These are phyloP conservation scores for Zapus hudsonius DNA, from an alignment of 2,113 vertebrate genomes.

Conservation along the genomic window DNA sequence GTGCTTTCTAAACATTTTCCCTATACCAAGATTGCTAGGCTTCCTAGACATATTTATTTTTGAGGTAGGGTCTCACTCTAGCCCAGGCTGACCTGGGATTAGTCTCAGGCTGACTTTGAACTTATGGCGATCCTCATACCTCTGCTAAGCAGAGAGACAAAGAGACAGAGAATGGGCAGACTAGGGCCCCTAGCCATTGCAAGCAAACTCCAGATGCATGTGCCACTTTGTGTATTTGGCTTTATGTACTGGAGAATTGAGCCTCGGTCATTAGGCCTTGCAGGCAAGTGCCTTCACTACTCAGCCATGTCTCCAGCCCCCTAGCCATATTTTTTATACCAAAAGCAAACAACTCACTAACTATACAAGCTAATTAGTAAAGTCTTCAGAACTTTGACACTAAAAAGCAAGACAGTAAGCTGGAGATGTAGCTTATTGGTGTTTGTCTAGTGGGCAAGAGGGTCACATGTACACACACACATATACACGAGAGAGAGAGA, in stretches of 20 bases:
- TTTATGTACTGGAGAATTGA: no score
- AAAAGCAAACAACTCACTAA: conserved; percentile 31
- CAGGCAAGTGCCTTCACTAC: no score
- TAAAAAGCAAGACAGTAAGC: not conserved
- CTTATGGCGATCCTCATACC: no score
- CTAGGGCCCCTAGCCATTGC: no score
- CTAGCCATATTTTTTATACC: not conserved
- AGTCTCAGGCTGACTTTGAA: no score
- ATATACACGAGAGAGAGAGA: not conserved
- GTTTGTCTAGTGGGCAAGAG: not conserved
- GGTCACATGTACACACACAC: not conserved
- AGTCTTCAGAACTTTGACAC: not conserved
- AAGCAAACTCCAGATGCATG: no score
- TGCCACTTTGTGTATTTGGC: no score
- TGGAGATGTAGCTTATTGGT: not conserved
- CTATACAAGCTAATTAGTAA: not conserved
- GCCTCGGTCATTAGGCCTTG: no score
- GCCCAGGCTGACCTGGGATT: no score
- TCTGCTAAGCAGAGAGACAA: no score
- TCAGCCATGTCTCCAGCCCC: not conserved
- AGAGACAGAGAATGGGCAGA: no score
- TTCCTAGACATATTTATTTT: not conserved
- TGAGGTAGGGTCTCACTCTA: no score
- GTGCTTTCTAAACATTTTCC: conserved; percentile 38
- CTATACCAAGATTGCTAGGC: not conserved